These are phyloP conservation scores for Otolemur crassicaudatus DNA, from an alignment of 2,797 vertebrate genomes.

Conservation along the genomic window DNA sequence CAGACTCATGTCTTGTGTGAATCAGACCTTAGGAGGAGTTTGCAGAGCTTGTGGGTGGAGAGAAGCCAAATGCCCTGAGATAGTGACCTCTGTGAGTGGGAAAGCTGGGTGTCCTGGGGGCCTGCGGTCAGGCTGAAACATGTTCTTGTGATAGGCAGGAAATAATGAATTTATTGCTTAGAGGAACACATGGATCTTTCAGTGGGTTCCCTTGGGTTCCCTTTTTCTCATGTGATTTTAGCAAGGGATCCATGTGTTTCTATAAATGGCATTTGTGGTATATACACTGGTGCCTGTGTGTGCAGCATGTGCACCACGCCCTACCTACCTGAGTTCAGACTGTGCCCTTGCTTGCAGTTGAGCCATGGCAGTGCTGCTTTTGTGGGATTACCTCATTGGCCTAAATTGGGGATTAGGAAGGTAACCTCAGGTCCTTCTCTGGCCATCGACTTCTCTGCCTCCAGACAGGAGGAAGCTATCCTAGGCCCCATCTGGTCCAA, in stretches of 20 bases:
- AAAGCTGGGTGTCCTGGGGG: not conserved
- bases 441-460: not conserved
- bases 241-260: not conserved
- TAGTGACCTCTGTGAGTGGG: not conserved
- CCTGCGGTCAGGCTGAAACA: not conserved
- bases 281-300: not conserved
- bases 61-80: not conserved
- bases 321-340: not conserved
- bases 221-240: not conserved
- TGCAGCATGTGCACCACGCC: not conserved
- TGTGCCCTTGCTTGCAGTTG: not conserved
- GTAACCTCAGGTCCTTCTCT: not conserved
- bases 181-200: not conserved
- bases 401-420: conserved; percentile 57
- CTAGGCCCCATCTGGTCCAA: not conserved
- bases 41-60: not conserved
- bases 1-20: not conserved
- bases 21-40: not conserved
- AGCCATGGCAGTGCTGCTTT: not conserved
- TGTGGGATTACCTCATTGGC: conserved; percentile 55
- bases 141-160: not conserved
- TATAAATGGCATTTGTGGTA: not conserved
- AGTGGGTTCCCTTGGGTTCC: not conserved
- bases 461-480: not conserved
- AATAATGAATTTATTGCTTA: not conserved